phyloP scores from a whole-genome alignment of 2,113 vertebrate genomes.

The Origma solitaria region DNA sequence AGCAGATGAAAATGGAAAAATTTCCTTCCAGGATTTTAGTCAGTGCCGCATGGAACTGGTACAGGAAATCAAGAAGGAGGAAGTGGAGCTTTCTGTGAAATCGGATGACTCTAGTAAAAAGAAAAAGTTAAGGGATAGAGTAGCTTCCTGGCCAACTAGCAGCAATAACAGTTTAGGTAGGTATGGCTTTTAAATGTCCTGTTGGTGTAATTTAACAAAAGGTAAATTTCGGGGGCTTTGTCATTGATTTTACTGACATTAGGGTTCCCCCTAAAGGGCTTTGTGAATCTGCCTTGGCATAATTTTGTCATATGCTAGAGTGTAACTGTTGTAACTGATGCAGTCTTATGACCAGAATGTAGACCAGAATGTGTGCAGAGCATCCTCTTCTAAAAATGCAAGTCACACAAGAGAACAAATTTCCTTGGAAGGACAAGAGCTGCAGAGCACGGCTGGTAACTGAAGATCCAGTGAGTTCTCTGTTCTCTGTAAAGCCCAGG shows the following conservation, averaged over 20 bases:
- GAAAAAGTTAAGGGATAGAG: slow-evolving; percentile 68
- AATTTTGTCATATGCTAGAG: not conserved
- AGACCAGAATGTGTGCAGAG: not conserved
- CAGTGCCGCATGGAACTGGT: slow-evolving; percentile 79
- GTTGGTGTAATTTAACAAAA: not conserved
- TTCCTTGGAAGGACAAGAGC: not conserved
- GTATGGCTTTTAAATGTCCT: slow-evolving; percentile 21
- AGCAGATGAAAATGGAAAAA: slow-evolving; percentile 79
- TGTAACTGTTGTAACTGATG: not conserved
- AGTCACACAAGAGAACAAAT: not conserved
- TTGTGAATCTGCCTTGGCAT: not conserved
- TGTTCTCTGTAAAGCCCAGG: not conserved
- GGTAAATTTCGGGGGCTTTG: not conserved
- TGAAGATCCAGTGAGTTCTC: not conserved
- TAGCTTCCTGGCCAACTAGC: slow-evolving; percentile 77
- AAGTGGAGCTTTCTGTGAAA: slow-evolving; percentile 74
- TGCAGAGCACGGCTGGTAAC: not conserved
- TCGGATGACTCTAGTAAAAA: slow-evolving; percentile 69
- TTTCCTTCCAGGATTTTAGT: slow-evolving; percentile 83
- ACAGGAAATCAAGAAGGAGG: slow-evolving; percentile 80
- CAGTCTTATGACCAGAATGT: not conserved
- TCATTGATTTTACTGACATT: not conserved
- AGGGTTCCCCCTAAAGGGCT: not conserved
- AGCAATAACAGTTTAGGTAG: slow-evolving; percentile 81
- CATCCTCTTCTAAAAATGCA: not conserved